phyloP scores from a whole-genome alignment of 2,113 vertebrate species.

The Sapajus apella region DNA sequence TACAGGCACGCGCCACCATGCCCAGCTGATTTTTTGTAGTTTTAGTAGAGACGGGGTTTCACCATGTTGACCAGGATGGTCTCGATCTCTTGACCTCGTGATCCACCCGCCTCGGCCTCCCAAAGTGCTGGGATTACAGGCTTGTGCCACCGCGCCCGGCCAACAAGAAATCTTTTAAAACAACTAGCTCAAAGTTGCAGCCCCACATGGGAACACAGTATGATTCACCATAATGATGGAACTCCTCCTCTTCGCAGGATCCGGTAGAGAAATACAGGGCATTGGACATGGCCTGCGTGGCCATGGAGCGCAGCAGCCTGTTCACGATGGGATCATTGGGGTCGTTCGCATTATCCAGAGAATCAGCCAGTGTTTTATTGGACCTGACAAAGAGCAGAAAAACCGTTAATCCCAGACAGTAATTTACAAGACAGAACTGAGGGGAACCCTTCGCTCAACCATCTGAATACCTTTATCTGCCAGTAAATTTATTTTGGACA shows the following conservation, averaged over 20 bases:
- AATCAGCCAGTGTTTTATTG: constrained; percentile 94
- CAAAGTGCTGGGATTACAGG: too few relatives aligned
- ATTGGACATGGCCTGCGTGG: constrained; percentile 96
- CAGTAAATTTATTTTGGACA: neutral
- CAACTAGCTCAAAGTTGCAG: neutral
- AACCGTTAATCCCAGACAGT: neutral
- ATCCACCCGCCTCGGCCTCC: too few relatives aligned
- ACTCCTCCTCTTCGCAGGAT: constrained; percentile 87
- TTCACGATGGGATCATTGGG: constrained; percentile 91
- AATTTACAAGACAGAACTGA: neutral
- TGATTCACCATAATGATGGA: constrained; percentile 91
- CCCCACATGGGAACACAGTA: neutral
- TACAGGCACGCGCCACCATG: too few relatives aligned
- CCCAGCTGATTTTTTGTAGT: too few relatives aligned
- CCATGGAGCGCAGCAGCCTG: constrained; percentile 92
- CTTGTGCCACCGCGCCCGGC: too few relatives aligned
- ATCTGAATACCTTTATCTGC: neutral
- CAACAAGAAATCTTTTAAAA: neutral
- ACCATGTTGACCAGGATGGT: too few relatives aligned
- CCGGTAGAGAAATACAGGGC: constrained; percentile 95
- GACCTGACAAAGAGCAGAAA: constrained; percentile 84
- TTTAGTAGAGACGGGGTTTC: too few relatives aligned
- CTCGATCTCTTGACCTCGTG: too few relatives aligned
- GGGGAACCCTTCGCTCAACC: neutral
- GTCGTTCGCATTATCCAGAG: constrained; percentile 92